Base-by-base conservation (phyloP, 1,140 invertebrate genomes). In the Chymomyza costata region DNA sequence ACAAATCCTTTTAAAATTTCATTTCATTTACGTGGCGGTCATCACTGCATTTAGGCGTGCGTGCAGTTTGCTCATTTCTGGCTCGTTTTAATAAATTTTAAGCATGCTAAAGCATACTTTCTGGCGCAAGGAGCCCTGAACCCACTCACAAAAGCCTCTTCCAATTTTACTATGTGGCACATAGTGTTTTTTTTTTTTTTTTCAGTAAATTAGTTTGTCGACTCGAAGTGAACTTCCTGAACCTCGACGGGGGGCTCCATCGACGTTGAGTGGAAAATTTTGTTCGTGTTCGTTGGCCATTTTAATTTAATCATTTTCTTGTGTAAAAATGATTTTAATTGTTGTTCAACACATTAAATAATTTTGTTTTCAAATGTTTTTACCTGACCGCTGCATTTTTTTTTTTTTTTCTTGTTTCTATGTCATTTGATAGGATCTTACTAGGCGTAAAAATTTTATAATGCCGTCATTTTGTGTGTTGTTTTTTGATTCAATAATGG, bases 301-400 rank as follows among this genome's bases (percentile, higher is more conserved):
- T 69, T 62, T 46, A 50, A 69, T 65, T 66, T 62, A 65, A 69
- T 69, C 59, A 69, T 50, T 65, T 62, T 62, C 63, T 66, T 65
- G 65, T 69, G 58, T 66, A 69, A 69, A 68, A 65, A 68, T 65
- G 34, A 65, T 62, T 68, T 68, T 68, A 68, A 68, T 68, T 68
- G 65, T 60, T 68, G 65, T 65, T 65, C 51, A 68, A 68, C 56
- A 55, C 56, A 68, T 68, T 68, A 68, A 65, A 68, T 16, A 65
- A 68, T 68, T 68, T 68, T 65, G 65, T 65, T 67, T 35, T 6
- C 19, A 38, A 67, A 67, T 59, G 64, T 54, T 39, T n/a, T n/a
- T n/a, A n/a, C n/a, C n/a, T n/a, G n/a, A n/a, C n/a, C 31, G 39
- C 35, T 37, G 41, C n/a, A 7, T 19, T 34, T 39, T 38, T 45